Evolutionary conservation across 2,113 vertebrate species (phyloP).

Genomic region (Pseudorhombus dupliciocellatus): DNA sequence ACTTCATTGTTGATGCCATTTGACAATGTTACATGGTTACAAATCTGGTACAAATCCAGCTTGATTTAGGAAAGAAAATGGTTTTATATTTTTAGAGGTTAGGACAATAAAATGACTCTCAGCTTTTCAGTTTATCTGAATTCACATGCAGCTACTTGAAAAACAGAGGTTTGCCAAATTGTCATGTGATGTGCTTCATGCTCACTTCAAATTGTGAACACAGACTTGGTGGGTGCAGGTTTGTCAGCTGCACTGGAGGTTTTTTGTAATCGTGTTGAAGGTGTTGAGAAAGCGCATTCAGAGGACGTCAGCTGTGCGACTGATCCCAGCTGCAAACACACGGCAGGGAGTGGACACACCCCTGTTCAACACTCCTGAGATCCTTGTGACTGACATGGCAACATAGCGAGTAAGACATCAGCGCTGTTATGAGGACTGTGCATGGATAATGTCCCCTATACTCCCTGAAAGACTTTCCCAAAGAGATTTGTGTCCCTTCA

Average conservation of each 20-base stretch:
- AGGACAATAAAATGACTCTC: too few relatives aligned
- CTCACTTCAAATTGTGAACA: not conserved
- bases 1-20: too few relatives aligned
- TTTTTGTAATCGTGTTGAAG: slow-evolving; percentile 71
- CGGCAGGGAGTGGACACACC: slow-evolving; percentile 55
- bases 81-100: too few relatives aligned
- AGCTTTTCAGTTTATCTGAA: too few relatives aligned
- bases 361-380: slow-evolving; percentile 44
- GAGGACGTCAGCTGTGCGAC: slow-evolving; percentile 46
- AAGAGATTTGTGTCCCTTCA: not conserved
- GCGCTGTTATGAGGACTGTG: slow-evolving; percentile 7
- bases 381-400: slow-evolving; percentile 23
- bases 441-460: not conserved
- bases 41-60: too few relatives aligned
- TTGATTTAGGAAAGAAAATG: too few relatives aligned
- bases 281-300: slow-evolving; percentile 20
- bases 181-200: too few relatives aligned
- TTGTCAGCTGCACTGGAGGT: slow-evolving; percentile 33
- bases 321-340: slow-evolving; percentile 44
- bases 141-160: too few relatives aligned
- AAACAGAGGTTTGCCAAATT: too few relatives aligned
- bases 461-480: not conserved
- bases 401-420: not conserved
- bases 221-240: slow-evolving; percentile 20
- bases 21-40: too few relatives aligned